Conservation (phyloP, 2,113 vertebrate genomes). For the Condylura cristata region DNA sequence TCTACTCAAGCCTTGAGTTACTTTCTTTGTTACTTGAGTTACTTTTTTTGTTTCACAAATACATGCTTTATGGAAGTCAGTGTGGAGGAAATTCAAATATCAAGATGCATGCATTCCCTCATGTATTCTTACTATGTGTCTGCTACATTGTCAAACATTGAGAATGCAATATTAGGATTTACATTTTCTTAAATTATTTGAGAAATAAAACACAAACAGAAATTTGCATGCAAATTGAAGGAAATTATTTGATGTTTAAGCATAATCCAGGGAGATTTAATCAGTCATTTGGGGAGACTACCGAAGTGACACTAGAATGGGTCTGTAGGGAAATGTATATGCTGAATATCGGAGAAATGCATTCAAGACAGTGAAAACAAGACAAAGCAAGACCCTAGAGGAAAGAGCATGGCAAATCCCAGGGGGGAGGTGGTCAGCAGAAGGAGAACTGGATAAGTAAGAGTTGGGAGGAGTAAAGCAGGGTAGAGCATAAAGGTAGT, state of each 20-base stretch:
- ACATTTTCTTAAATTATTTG: not conserved
- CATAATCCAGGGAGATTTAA: not conserved
- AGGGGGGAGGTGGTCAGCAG: accelerated
- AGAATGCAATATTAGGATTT: not conserved
- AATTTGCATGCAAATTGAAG: not conserved
- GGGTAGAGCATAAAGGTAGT: not conserved
- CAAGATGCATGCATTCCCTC: not conserved
- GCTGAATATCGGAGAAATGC: not conserved
- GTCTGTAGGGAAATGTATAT: not conserved
- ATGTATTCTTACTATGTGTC: not conserved
- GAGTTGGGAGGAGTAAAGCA: accelerated
- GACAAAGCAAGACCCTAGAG: not conserved
- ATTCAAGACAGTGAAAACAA: not conserved
- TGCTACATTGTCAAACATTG: not conserved
- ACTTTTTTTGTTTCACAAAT: not conserved
- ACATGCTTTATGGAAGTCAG: not conserved
- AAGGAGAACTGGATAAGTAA: not conserved
- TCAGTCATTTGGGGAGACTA: not conserved
- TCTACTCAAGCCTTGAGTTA: not conserved
- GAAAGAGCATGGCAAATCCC: not conserved
- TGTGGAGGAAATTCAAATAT: not conserved
- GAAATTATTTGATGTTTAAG: not conserved
- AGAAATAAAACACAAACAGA: not conserved
- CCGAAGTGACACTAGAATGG: not conserved
- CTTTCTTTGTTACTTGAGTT: not conserved